Base-by-base conservation (phyloP, 2,113 vertebrate genomes). In the Macrotis lagotis region DNA sequence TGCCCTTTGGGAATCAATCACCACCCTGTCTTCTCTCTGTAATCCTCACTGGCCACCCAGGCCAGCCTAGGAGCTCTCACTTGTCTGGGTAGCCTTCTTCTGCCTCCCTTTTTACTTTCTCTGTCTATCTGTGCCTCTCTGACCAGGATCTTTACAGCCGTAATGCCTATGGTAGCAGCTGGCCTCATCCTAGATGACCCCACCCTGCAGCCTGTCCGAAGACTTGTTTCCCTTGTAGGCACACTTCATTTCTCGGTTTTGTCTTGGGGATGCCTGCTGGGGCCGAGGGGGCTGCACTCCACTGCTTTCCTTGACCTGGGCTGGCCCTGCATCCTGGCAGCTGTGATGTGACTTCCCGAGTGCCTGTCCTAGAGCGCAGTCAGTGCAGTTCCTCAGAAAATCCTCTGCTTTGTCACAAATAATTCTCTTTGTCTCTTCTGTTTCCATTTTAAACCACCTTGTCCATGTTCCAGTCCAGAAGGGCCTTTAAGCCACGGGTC, bases 111-210 rank as follows among this genome's bases (percentile, higher is more conserved):
- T 96, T 98, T 93, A 97, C 3, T 93, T 98, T 89, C 97, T 98
- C 95, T 98, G 98, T 99, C 98, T 99, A 96, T 98, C 98, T 99
- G 98, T 99, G 95, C 98, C 98, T 99, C 97, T 98, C 98, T 98
- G 98, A 98, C 98, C 99, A 99, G 99, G 99, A 99, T 99, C 98
- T 99, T 99, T 99, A 99, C 99, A 97, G 99, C 99, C 98, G 98
- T 99, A 97, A 99, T 99, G 99, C 99, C 99, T 98, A 99, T 99
- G 99, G 99, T 99, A 98, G 99, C 99, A 92, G 99, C 99, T 97
- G 99, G 99, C 98, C 98, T 99, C 99, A 99, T 99, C 98, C 98
- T 99, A 98, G 99, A 99, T 8, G 99, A 99, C 98, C 99, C 99
- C 99, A 99, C 99, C 97, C 99, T 99, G 99, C 99, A 99, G 99